Evolutionary conservation across 2,113 vertebrate species (phyloP), one percentile per base, ranked within the genome.

Genomic region (Cottus gobio): DNA sequence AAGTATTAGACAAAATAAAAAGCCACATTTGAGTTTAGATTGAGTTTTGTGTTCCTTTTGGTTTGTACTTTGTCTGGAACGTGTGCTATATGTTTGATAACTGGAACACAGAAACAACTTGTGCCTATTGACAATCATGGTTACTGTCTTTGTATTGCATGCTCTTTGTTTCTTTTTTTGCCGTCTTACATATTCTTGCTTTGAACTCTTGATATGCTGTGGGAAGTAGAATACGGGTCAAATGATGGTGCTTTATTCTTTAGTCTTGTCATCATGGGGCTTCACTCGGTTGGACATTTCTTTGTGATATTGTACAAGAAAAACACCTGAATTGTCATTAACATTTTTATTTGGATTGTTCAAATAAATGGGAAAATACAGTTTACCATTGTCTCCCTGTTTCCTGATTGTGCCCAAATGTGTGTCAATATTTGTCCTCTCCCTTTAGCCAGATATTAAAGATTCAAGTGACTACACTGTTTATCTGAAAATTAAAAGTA

Each of bases 121-220:
- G 87, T 91, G 87, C 87, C 85, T 86, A 44, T 65, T 77, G 73
- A 83, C 80, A 76, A 31, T 80, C 54, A 71, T 80, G 57, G 13
- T 75, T 62, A 3, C 28, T 83, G 37, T 78, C 16, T 52, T 68
- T 65, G 5, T 75, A 42, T 46, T 65, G 48, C 71, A 62, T 78
- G 72, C 15, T 65, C 24, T 46, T 34, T 2, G 26, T 52, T 64
- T 15, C 22, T 46, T 30, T 4, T 20, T 57, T 60, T 67, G 3
- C 4, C 18, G 10, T 67, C 18, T 65, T 44, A 72, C 81, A 75
- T 65, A 64, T 71, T 37, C 2, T 50, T 30, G 31, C 8, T 65
- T 63, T 68, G 18, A 63, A 22, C 3, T 28, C 4, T 10, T 18
- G 20, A 10, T 9, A 22, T 58, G 12, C 16, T 57, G 34, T 75